A percentile compares a stretch with the other conserved stretches of the same genome.
Evolutionary conservation across 2,113 vertebrate species (phyloP).

Genomic region (Accipiter virgatus): DNA sequence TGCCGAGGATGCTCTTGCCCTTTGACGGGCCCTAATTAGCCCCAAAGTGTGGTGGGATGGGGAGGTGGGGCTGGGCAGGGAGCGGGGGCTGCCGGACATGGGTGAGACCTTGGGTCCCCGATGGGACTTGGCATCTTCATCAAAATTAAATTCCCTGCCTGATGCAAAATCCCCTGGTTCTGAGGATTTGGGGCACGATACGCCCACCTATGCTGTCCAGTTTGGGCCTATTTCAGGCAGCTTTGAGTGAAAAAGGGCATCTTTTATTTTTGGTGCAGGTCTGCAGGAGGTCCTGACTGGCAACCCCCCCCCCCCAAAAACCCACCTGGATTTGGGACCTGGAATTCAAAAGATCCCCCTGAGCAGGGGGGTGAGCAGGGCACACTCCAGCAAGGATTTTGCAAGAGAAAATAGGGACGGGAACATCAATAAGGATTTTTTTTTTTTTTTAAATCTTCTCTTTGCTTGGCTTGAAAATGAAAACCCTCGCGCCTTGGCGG

Average conservation of each 20-base stretch:
- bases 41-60: fast-evolving
- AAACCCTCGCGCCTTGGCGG: neutral
- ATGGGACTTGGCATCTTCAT: fast-evolving
- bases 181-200: fast-evolving
- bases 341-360: neutral
- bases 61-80: neutral
- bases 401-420: neutral
- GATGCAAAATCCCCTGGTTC: fast-evolving
- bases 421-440: neutral
- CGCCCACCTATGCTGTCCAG: fast-evolving
- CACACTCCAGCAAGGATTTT: neutral
- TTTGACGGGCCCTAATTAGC: neutral
- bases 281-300: neutral
- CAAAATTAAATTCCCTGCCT: neutral
- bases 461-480: neutral
- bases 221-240: neutral
- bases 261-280: fast-evolving
- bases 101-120: neutral
- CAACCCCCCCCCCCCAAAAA: neutral
- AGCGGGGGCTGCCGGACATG: neutral
- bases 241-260: neutral
- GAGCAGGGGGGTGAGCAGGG: neutral
- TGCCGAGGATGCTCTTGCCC: neutral
- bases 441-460: neutral
- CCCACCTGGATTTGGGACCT: neutral